These are phyloP conservation scores for Caranx ignobilis DNA, from an alignment of 2,113 vertebrate genomes.

Conservation along the genomic window DNA sequence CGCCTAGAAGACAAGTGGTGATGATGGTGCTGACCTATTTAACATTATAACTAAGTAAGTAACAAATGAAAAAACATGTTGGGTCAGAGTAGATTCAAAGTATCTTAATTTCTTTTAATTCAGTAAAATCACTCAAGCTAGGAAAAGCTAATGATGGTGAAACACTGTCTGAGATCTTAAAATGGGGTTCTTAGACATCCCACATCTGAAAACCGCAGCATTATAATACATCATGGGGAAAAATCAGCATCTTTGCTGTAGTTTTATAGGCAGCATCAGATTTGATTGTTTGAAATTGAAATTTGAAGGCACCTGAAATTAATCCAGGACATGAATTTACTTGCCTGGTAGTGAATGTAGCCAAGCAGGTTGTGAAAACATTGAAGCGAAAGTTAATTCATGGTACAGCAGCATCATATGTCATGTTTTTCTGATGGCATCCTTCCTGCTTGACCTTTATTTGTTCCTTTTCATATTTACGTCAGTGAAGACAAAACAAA, in stretches of 20 bases:
- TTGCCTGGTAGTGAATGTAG: not conserved
- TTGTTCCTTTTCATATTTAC: too few relatives aligned
- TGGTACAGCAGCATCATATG: not conserved
- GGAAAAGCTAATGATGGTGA: not conserved
- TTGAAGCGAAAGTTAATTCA: not conserved
- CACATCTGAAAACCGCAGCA: not conserved
- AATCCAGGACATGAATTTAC: not conserved
- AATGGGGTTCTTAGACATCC: too few relatives aligned
- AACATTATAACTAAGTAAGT: not conserved
- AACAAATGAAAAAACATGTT: not conserved
- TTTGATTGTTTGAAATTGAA: slow-evolving; percentile 1
- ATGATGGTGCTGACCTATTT: slow-evolving; percentile 1
- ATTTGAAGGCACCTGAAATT: not conserved
- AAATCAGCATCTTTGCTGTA: not conserved
- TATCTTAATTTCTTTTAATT: not conserved
- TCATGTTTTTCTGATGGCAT: not conserved
- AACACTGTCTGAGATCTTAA: not conserved
- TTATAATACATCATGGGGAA: not conserved
- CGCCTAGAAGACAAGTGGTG: not conserved
- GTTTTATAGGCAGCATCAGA: not conserved
- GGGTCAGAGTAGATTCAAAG: not conserved
- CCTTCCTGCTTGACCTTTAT: too few relatives aligned
- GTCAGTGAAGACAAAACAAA: too few relatives aligned
- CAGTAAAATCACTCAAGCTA: not conserved
- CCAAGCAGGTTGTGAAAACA: not conserved